These are phyloP conservation scores for Cyclura pinguis DNA, from an alignment of 2,797 vertebrate genomes.

Conservation along the genomic window DNA sequence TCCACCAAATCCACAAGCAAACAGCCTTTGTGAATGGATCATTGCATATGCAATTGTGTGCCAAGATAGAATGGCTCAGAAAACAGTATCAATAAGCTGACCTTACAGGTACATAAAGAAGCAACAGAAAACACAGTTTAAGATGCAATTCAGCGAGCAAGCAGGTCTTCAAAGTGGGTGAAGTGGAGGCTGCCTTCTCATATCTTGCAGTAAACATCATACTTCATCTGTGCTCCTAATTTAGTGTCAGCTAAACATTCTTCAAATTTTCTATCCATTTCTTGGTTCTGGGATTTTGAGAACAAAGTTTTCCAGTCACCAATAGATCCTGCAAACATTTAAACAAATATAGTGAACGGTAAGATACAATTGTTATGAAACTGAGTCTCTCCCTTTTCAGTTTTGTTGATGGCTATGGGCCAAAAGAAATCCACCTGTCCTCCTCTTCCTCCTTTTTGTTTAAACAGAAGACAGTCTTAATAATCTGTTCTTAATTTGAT, in stretches of 20 bases:
- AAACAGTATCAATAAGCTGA: not conserved
- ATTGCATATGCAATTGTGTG: not conserved
- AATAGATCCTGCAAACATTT: conserved; percentile 77
- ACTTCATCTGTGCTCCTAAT: conserved; percentile 79
- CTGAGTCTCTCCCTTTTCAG: not conserved
- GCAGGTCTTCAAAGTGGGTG: not conserved
- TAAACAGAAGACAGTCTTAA: not conserved
- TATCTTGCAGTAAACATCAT: conserved; percentile 76
- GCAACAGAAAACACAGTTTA: not conserved
- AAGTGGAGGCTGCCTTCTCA: conserved; percentile 18
- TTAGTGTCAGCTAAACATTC: conserved; percentile 77
- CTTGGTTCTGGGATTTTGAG: conserved; percentile 77
- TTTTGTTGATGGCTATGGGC: not conserved
- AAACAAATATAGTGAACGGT: not conserved
- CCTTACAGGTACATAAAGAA: not conserved
- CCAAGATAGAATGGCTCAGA: not conserved
- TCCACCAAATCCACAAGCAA: too few species aligned
- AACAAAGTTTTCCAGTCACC: conserved; percentile 85
- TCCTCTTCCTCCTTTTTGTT: not conserved
- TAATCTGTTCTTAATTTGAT: not conserved
- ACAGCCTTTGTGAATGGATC: too few species aligned
- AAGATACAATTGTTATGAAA: not conserved
- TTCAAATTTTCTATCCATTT: conserved; percentile 82
- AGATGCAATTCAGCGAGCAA: not conserved
- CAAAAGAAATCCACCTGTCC: not conserved